These are phyloP conservation scores for Myanophis thanlyinensis DNA, from an alignment of 2,113 vertebrate species.

Conservation along the genomic window DNA sequence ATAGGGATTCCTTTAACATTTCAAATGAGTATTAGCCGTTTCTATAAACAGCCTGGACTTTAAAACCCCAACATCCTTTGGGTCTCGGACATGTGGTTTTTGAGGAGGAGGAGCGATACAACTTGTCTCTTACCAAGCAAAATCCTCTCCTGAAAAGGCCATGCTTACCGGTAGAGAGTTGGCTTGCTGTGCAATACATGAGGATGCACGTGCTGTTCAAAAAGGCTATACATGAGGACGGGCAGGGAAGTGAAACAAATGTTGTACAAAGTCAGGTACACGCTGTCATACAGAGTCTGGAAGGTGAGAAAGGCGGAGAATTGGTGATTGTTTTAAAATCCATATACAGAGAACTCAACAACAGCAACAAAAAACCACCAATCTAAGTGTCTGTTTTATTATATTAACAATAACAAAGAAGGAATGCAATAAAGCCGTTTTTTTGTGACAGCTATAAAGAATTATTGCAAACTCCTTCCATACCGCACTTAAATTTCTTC, in stretches of 20 bases:
- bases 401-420: neutral
- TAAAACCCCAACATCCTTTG: neutral
- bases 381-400: neutral
- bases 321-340: conserved; percentile 22
- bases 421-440: neutral
- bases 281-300: conserved; percentile 98
- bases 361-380: neutral
- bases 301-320: conserved; percentile 55
- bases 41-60: neutral
- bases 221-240: conserved; percentile 95
- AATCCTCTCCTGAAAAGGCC: neutral
- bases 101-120: neutral
- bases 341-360: neutral
- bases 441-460: neutral
- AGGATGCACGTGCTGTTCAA: conserved; percentile 96
- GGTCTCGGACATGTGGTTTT: neutral
- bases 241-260: conserved; percentile 99
- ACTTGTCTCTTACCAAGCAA: neutral
- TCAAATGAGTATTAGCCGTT: neutral
- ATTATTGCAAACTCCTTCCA: neutral
- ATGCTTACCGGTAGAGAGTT: conserved; percentile 86
- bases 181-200: conserved; percentile 92
- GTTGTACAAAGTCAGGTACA: conserved; percentile 99
- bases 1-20: neutral
- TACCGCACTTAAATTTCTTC: neutral